Percentiles rank a stretch among this genome's conserved stretches.
phyloP scores from a whole-genome alignment of 2,113 vertebrate species.

The Ardeotis arabs region DNA sequence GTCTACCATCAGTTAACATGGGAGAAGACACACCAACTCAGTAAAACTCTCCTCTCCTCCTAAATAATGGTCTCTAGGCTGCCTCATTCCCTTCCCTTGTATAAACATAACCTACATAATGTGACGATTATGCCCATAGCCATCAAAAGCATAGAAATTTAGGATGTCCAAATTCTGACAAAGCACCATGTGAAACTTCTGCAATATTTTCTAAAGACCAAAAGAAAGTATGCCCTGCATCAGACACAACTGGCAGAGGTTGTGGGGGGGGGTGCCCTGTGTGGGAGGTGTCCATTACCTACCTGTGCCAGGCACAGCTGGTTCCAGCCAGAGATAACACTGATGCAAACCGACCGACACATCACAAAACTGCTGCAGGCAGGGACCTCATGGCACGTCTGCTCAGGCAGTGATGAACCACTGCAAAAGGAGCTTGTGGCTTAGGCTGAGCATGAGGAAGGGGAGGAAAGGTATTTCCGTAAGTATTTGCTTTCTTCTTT shows the following conservation, averaged over 20 bases:
- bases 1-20: background rate
- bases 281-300: background rate
- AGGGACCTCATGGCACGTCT: accelerated
- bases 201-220: background rate
- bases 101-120: background rate
- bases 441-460: background rate
- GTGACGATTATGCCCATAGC: background rate
- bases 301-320: accelerated
- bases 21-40: background rate
- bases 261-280: accelerated
- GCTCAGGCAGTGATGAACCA: background rate
- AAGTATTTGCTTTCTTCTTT: background rate
- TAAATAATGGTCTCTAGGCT: background rate
- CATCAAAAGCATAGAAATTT: background rate
- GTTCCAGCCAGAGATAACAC: background rate
- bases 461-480: background rate
- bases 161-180: background rate
- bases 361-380: background rate
- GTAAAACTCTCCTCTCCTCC: background rate
- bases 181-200: background rate
- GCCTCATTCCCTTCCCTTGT: background rate
- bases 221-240: background rate
- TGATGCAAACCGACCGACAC: accelerated
- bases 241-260: background rate
- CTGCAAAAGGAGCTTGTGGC: background rate